Evolutionary conservation across 23 tunicate genomes (phyloP), one percentile per base, ranked within the genome.

Genomic region (Styela clava): DNA sequence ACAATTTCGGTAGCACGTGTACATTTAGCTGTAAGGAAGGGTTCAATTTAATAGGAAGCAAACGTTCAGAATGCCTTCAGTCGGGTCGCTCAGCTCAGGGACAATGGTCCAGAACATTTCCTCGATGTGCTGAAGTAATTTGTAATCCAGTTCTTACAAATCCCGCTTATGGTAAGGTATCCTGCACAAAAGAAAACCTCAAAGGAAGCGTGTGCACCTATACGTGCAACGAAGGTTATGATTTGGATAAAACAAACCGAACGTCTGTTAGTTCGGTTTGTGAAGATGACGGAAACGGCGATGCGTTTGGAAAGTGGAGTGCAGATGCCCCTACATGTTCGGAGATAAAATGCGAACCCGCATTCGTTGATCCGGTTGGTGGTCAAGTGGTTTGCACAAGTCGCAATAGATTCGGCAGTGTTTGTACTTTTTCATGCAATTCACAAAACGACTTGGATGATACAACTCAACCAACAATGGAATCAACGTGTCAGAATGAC

Each of bases 271-370:
- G 22, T 16, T 71, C 88, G 0, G 72, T 67, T 3, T 89, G 94
- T 63, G 64, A 27, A 0, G 94, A 89, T 79, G 94, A 89, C 36
- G 32, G 24, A 5, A 74, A 89, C 80, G 78, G 78, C 3, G 88
- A 89, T 35, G 82, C 85, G 1, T 35, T 51, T 20, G 94, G 94
- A 19, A 79, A 69, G 25, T 89, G 94, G 94, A 74, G 73, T 33
- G 23, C 32, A 24, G 35, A 26, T 0, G 74, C 84, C 2, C 87
- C 88, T 12, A 73, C 78, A 12, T 89, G 94, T 61, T 33, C 78
- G 24, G 63, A 63, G 34, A 69, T 68, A 31, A 56, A 27, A 33
- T 82, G 85, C 35, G 68, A 69, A 18, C 90, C 90, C 2, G 64
- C 64, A 20, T 76, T 35, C 12, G 52, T 22, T 0, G 81, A 76